phyloP scores from a whole-genome alignment of 2,888 invertebrate species.

The Proisotoma minuta region DNA sequence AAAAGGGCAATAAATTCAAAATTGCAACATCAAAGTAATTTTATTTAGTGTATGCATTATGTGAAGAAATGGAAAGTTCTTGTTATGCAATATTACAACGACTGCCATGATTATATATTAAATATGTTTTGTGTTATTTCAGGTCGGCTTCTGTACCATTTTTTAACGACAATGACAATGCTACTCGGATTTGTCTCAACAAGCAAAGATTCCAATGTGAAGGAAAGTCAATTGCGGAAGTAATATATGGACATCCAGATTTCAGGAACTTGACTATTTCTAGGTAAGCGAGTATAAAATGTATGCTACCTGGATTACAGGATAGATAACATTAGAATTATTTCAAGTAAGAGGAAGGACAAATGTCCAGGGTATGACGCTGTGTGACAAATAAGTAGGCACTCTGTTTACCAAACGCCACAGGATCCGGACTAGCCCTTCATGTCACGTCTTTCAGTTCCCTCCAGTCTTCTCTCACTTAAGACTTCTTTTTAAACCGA shows the following conservation, averaged over 20 bases:
- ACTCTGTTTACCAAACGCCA: slow-evolving; percentile 1
- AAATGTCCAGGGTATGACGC: too few species aligned
- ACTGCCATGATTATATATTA: neutral
- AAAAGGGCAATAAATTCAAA: neutral
- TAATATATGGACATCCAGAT: slow-evolving; percentile 57
- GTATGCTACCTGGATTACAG: too few species aligned
- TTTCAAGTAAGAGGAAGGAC: too few species aligned
- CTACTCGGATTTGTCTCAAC: slow-evolving; percentile 58
- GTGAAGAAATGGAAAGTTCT: too few species aligned
- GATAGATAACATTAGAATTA: too few species aligned
- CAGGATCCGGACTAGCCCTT: neutral
- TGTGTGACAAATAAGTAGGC: slow-evolving; percentile 1
- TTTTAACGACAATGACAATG: slow-evolving; percentile 39
- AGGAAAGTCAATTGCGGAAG: slow-evolving; percentile 58
- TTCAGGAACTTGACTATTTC: slow-evolving; percentile 49
- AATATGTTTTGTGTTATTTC: slow-evolving; percentile 5
- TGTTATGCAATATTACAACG: too few species aligned
- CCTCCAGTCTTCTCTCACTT: neutral
- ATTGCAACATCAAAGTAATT: neutral
- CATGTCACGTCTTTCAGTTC: slow-evolving; percentile 5
- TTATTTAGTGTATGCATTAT: neutral
- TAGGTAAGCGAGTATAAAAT: slow-evolving; percentile 27
- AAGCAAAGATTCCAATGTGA: slow-evolving; percentile 64
- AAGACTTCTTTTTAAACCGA: slow-evolving; percentile 2
- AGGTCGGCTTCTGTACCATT: slow-evolving; percentile 40